These are phyloP conservation scores for Pogonomyrmex californicus DNA, from an alignment of 1,140 invertebrate genomes.

Conservation along the genomic window DNA sequence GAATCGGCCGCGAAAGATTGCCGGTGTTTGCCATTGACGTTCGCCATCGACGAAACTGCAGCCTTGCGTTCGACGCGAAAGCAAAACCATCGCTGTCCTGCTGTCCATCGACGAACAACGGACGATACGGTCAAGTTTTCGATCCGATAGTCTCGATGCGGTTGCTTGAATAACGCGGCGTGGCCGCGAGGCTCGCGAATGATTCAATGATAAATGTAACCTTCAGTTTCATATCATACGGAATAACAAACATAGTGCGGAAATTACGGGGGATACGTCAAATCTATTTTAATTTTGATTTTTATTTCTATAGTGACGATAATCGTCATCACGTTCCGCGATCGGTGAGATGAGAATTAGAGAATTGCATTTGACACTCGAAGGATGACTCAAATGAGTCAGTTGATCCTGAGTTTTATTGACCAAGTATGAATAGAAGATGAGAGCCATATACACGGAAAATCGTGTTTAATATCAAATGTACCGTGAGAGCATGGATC, in stretches of 20 bases:
- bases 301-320: not conserved
- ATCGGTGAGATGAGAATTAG: not conserved
- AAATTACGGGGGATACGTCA: not conserved
- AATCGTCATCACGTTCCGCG: not conserved
- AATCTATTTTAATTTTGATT: conserved; percentile 1
- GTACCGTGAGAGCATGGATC: not conserved
- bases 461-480: conserved; percentile 7
- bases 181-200: not conserved
- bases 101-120: conserved; percentile 18
- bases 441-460: not conserved
- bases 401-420: conserved; percentile 25
- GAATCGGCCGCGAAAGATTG: conserved; percentile 50
- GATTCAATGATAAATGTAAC: not conserved
- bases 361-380: not conserved
- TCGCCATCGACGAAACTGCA: conserved; percentile 42
- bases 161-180: conserved; percentile 9
- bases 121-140: conserved; percentile 25
- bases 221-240: not conserved
- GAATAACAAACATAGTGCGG: conserved; percentile 1
- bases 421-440: not conserved
- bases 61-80: conserved; percentile 28
- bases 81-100: conserved; percentile 15
- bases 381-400: not conserved
- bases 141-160: conserved; percentile 22
- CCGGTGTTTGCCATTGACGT: conserved; percentile 55